Evolutionary conservation across 2,113 vertebrate genomes (phyloP).

Genomic region (Gnathonemus echidnorhynchus): DNA sequence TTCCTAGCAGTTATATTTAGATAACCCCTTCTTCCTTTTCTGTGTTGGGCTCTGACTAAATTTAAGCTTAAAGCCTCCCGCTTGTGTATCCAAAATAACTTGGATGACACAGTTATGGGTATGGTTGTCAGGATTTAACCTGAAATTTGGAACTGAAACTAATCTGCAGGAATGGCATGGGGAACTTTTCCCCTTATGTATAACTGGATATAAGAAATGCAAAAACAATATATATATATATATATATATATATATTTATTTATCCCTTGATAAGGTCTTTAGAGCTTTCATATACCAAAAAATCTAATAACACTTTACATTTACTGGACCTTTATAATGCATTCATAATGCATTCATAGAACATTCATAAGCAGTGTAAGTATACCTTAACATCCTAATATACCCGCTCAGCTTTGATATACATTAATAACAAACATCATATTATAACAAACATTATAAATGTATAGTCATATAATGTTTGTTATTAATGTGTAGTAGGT

Average conservation of each 20-base stretch:
- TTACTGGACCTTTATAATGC: not conserved
- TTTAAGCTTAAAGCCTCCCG: not conserved
- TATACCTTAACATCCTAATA: not conserved
- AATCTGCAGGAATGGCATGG: not conserved
- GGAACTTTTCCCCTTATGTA: not conserved
- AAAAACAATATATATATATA: not conserved
- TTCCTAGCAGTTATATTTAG: not conserved
- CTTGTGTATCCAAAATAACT: not conserved
- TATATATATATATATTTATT: too few species aligned
- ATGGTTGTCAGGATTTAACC: not conserved
- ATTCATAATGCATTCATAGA: not conserved
- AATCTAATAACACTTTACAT: not conserved
- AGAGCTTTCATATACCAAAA: not conserved
- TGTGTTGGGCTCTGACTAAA: not conserved
- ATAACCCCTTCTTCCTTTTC: not conserved
- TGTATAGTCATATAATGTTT: not conserved
- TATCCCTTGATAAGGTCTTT: not conserved
- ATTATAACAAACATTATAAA: not conserved
- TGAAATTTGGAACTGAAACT: not conserved
- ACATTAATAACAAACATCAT: not conserved
- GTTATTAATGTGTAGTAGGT: not conserved
- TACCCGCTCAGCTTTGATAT: not conserved
- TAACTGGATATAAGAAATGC: not conserved
- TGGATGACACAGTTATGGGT: constrained; percentile 4
- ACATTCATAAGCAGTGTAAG: not conserved